Conservation (phyloP, 2,797 vertebrate species). For the Okamejei kenojei region DNA sequence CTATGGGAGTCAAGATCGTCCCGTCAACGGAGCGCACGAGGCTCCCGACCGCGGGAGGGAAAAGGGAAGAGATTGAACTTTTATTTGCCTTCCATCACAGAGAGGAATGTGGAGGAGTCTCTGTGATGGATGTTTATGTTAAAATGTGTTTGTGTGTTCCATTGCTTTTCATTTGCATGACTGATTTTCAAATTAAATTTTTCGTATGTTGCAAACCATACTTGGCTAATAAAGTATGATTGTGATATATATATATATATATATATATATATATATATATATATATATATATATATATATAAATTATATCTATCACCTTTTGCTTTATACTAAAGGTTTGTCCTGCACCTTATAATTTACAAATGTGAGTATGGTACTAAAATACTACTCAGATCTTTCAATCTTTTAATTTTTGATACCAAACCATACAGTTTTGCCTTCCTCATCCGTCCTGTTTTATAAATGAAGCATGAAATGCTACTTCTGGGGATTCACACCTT, state of each 20-base stretch:
- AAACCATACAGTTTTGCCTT: not conserved
- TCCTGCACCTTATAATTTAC: not conserved
- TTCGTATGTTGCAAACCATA: too few species aligned
- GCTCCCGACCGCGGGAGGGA: too few species aligned
- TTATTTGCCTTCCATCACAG: too few species aligned
- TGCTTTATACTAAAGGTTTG: not conserved
- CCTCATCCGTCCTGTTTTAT: constrained; percentile 22
- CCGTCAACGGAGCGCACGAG: too few species aligned
- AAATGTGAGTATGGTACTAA: not conserved
- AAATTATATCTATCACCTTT: not conserved
- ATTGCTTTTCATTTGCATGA: too few species aligned
- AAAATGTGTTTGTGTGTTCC: too few species aligned
- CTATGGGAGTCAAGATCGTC: too few species aligned
- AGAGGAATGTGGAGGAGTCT: too few species aligned
- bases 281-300: not conserved
- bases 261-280: not conserved
- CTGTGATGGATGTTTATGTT: too few species aligned
- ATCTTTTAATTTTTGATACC: not conserved
- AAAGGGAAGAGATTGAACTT: too few species aligned
- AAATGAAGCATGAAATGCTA: constrained; percentile 30
- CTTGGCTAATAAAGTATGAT: too few species aligned
- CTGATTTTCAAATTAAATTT: too few species aligned
- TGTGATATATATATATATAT: not conserved
- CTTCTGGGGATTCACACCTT: constrained; percentile 32
- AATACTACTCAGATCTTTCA: not conserved